phyloP scores from a whole-genome alignment of 1,140 invertebrate species.

The Aphelenchoides fujianensis region DNA sequence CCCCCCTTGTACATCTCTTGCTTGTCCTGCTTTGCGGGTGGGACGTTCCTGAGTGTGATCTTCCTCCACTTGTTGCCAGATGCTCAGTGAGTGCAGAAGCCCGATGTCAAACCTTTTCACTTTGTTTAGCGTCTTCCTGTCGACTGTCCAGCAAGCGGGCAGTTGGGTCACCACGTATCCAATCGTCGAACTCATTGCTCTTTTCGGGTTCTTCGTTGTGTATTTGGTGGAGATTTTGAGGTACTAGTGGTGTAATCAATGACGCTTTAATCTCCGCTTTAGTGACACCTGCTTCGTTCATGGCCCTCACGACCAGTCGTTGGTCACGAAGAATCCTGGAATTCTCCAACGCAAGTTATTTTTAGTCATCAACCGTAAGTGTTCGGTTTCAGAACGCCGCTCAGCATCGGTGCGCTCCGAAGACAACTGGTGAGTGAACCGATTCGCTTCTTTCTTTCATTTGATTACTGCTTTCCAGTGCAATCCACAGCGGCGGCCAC shows the following conservation, averaged over 20 bases:
- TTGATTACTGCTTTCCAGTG: constrained; percentile 22
- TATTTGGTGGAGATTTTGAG: constrained; percentile 29
- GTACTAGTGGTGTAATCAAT: constrained; percentile 12
- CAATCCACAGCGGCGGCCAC: constrained; percentile 22
- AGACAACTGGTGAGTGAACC: constrained; percentile 23
- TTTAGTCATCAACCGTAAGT: too few relatives aligned
- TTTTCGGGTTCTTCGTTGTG: constrained; percentile 28
- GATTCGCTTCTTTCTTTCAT: neutral
- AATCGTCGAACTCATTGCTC: constrained; percentile 25
- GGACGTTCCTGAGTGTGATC: constrained; percentile 26
- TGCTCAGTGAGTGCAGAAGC: constrained; percentile 23
- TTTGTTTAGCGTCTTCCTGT: constrained; percentile 14
- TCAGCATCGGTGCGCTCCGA: neutral
- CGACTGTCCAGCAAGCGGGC: constrained; percentile 14
- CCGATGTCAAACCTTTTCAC: neutral
- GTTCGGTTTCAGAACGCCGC: constrained; percentile 16
- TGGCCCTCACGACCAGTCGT: constrained; percentile 19
- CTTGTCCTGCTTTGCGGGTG: constrained; percentile 32
- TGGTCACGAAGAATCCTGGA: constrained; percentile 23
- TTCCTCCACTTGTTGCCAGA: constrained; percentile 30
- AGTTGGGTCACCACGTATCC: constrained; percentile 16
- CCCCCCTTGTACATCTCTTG: constrained; percentile 23
- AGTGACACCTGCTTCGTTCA: constrained; percentile 12
- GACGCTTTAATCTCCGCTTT: constrained; percentile 6
- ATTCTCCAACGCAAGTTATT: constrained; percentile 21